phyloP scores from a whole-genome alignment of 2,797 vertebrate genomes.

The Danio kyathit region DNA sequence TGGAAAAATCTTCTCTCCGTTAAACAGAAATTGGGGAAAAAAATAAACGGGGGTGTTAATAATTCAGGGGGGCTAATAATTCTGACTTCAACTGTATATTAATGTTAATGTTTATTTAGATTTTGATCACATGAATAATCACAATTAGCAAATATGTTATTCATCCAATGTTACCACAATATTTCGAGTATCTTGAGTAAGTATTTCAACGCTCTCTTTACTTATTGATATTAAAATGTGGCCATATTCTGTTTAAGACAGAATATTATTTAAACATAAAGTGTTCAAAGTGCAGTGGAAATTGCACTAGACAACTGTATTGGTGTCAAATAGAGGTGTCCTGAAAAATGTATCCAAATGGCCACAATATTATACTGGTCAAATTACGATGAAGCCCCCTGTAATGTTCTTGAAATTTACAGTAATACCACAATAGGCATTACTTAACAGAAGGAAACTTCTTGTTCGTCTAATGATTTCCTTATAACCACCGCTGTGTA shows the following conservation, averaged over 20 bases:
- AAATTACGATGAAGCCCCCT: slow-evolving; percentile 2
- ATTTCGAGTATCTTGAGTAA: neutral
- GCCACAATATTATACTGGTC: slow-evolving; percentile 6
- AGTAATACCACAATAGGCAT: slow-evolving; percentile 16
- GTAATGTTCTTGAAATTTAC: neutral
- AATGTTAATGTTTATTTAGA: neutral
- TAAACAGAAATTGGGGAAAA: too few species aligned
- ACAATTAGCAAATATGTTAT: neutral
- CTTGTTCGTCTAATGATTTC: slow-evolving; percentile 2
- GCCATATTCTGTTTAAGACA: slow-evolving; percentile 12
- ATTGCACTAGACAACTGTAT: neutral
- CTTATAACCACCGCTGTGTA: neutral
- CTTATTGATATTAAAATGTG: neutral
- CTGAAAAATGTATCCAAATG: slow-evolving; percentile 5
- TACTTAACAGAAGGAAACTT: slow-evolving; percentile 1
- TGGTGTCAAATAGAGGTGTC: neutral
- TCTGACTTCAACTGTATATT: too few species aligned
- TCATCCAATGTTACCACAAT: neutral
- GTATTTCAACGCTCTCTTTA: slow-evolving; percentile 8
- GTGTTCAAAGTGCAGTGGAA: neutral
- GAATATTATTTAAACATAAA: neutral
- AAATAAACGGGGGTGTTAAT: too few species aligned
- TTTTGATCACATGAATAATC: neutral
- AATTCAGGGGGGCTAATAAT: too few species aligned
- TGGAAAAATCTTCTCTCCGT: too few species aligned